Evolutionary conservation across 1,140 invertebrate species (phyloP).

Genomic region (Drosophila ananassae): DNA sequence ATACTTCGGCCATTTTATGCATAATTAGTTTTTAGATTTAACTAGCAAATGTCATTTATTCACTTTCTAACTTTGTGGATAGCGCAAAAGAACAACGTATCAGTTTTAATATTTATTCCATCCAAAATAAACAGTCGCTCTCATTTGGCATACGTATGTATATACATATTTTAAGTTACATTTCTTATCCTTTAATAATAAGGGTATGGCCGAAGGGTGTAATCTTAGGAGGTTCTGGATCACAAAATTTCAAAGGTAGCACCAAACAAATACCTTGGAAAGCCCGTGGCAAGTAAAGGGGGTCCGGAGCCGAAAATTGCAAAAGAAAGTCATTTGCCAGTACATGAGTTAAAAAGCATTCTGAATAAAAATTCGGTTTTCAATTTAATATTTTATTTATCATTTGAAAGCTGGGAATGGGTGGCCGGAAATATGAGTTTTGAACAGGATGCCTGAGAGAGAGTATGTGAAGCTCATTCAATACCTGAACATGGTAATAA

Average conservation of each 20-base stretch:
- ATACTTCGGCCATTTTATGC: slow-evolving; percentile 77
- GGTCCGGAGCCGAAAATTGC: neutral
- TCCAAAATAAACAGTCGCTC: neutral
- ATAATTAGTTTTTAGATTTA: slow-evolving; percentile 82
- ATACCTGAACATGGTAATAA: slow-evolving; percentile 54
- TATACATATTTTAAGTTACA: slow-evolving; percentile 4
- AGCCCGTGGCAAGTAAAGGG: slow-evolving; percentile 5
- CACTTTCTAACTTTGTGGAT: slow-evolving; percentile 45
- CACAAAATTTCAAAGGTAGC: slow-evolving; percentile 57
- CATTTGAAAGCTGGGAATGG: slow-evolving; percentile 28
- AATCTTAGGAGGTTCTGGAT: slow-evolving; percentile 57
- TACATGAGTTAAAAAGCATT: slow-evolving; percentile 46
- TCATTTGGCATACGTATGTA: neutral
- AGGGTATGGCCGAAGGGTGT: slow-evolving; percentile 45
- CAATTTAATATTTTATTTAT: slow-evolving; percentile 59
- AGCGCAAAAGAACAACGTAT: neutral
- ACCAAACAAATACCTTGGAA: slow-evolving; percentile 17
- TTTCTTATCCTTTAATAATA: slow-evolving; percentile 32
- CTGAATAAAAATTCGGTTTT: slow-evolving; percentile 54
- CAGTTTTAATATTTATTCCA: neutral
- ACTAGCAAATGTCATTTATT: slow-evolving; percentile 72
- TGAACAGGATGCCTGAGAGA: slow-evolving; percentile 35
- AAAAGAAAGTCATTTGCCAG: slow-evolving; percentile 42
- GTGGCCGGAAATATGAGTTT: slow-evolving; percentile 49
- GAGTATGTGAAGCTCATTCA: slow-evolving; percentile 46